Base-by-base conservation (phyloP, 2,113 vertebrate species). In the Tilapia sparmanii region DNA sequence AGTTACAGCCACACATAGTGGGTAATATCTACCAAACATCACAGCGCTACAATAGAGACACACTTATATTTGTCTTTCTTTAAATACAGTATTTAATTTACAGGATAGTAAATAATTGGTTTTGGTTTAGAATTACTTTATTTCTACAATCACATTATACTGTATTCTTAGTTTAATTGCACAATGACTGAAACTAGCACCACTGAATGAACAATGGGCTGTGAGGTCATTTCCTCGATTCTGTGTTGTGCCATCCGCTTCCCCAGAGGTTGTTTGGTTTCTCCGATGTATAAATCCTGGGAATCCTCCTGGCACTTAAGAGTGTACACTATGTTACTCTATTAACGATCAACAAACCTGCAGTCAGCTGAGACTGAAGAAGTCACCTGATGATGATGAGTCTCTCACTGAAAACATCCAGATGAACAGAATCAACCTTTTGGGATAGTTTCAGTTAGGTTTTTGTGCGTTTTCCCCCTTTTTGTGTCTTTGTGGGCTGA, bases 51-150 rank as follows among this genome's bases (percentile, higher is more conserved):
- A 61, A 2, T 10, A 1, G 29, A 61, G 29, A 61, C 29, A 57
- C 22, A 57, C 29, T 61, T 33, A 61, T 33, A 59, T 61, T 61
- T 19, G 5, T 61, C 57, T 61, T 4, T 33, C 57, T 33, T 61
- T 61, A 61, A 33, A 61, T 61, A 61, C 6, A 61, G 16, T 5
- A 33, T 33, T 61, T 33, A 1, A 61, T 33, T 61, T 10, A 33
- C 29, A 7, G 29, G 2, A 10, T 3, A 11, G 16, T 63, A 33
- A 63, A 33, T 5, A 63, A 3, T 22, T 22, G 1, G 52, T 53
- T 53, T 53, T 53, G 19, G 52, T 53, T n/a, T 53, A 53, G 52
- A 53, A 6, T 3, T 15, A 0, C 1, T 57, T 29, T 57, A 8
- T 31, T 29, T 59, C 15, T 19, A 63, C 29, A 19, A 33, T 63